A percentile compares a stretch with the other conserved stretches of the same genome.
phyloP scores from a whole-genome alignment of 2,888 invertebrate species.

The Leucophenga montana region DNA sequence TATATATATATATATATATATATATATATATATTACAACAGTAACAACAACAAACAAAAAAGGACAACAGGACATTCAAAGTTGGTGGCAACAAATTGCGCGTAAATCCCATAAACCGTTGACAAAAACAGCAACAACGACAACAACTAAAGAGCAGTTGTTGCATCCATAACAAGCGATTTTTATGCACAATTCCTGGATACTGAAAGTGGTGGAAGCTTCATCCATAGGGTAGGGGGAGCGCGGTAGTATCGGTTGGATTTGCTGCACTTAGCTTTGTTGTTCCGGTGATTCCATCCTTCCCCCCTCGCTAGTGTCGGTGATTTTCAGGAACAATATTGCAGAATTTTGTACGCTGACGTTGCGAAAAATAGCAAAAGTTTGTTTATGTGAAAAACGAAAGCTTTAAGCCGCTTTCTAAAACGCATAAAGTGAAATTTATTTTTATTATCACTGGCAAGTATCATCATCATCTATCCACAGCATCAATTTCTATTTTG shows the following conservation, averaged over 20 bases:
- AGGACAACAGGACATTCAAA: conserved; percentile 51
- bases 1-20: no score
- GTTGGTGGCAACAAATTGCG: conserved; percentile 63
- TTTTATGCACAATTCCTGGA: conserved; percentile 54
- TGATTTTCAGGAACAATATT: no score
- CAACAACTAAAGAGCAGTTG: conserved; percentile 30
- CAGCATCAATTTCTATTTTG: no score
- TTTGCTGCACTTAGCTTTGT: conserved; percentile 15
- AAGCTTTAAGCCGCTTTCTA: conserved; percentile 1
- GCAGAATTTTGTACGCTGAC: no score
- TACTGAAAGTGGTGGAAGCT: conserved; percentile 18
- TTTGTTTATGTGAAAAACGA: no score
- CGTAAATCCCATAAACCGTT: conserved; percentile 70
- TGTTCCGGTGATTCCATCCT: neutral
- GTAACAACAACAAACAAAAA: conserved; percentile 22
- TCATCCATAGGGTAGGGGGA: conserved; percentile 38
- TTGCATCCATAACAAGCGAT: conserved; percentile 65
- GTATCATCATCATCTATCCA: neutral
- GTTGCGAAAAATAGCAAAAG: no score
- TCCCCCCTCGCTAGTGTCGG: no score
- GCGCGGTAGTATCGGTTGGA: conserved; percentile 43
- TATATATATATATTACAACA: conserved; percentile 60
- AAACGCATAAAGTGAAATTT: neutral
- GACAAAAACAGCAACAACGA: conserved; percentile 44
- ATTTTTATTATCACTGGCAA: neutral